These are phyloP conservation scores for Hippocampus guttulatus DNA, from an alignment of 2,113 vertebrate genomes.

Conservation along the genomic window DNA sequence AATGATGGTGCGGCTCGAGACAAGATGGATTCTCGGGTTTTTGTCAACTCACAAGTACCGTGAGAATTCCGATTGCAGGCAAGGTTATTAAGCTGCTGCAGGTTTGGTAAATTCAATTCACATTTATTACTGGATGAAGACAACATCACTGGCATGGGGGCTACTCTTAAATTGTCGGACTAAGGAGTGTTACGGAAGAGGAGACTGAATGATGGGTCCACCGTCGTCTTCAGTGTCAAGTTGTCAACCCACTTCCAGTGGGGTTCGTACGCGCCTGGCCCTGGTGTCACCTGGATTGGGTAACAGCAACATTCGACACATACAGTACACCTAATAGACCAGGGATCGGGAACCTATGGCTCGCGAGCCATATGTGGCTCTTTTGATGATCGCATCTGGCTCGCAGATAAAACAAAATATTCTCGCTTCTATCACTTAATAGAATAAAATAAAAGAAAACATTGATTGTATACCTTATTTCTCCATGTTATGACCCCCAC, in stretches of 20 bases:
- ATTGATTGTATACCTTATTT: too few relatives aligned
- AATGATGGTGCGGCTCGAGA: too few relatives aligned
- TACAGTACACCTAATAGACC: background rate
- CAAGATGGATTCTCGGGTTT: too few relatives aligned
- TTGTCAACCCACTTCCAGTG: conserved; percentile 55
- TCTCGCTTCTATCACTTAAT: too few relatives aligned
- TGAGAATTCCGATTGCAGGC: too few relatives aligned
- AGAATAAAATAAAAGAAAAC: too few relatives aligned
- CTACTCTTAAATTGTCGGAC: background rate
- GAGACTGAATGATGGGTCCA: conserved; percentile 53
- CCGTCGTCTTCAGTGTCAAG: conserved; percentile 34
- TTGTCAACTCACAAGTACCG: too few relatives aligned
- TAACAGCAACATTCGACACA: conserved; percentile 3
- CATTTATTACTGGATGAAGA: conserved; percentile 12
- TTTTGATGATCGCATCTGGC: too few relatives aligned
- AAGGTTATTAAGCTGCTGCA: background rate
- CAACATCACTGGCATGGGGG: conserved; percentile 1
- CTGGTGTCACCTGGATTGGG: conserved; percentile 67
- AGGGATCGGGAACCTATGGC: background rate
- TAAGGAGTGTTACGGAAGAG: conserved; percentile 67
- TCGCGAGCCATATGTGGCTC: too few relatives aligned
- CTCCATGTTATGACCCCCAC: too few relatives aligned
- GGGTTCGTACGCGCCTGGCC: conserved; percentile 66
- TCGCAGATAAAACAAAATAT: too few relatives aligned
- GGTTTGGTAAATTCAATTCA: conserved; percentile 8